phyloP scores from a whole-genome alignment of 2,888 invertebrate species.

The Clanis bilineata region DNA sequence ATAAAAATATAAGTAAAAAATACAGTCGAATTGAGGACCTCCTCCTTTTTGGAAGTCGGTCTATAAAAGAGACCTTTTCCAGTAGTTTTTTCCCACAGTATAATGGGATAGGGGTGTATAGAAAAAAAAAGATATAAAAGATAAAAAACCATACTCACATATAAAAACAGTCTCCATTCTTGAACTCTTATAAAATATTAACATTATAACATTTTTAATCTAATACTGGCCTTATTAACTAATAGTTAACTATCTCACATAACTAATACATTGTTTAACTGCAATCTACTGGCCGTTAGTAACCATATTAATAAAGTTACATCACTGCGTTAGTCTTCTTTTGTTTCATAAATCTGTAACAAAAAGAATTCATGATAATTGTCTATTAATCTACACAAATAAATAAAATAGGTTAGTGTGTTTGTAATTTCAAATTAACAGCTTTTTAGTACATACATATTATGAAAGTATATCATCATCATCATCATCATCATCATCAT shows the following conservation, averaged over 20 bases:
- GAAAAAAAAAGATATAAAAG: not conserved
- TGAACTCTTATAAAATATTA: slow-evolving; percentile 20
- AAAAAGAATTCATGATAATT: not conserved
- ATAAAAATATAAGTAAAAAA: too few species aligned
- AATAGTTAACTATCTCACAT: slow-evolving; percentile 1
- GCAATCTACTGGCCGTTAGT: not conserved
- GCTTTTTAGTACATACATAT: too few species aligned
- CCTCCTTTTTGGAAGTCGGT: too few species aligned
- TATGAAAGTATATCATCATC: too few species aligned
- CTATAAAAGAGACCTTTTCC: too few species aligned
- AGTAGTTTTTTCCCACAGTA: too few species aligned
- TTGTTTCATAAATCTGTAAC: slow-evolving; percentile 19
- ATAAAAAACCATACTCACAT: slow-evolving; percentile 21
- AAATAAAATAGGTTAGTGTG: too few species aligned
- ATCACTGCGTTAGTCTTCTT: slow-evolving; percentile 7
- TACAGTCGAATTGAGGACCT: too few species aligned
- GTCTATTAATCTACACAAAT: too few species aligned
- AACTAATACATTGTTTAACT: not conserved
- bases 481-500: too few species aligned
- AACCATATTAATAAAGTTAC: not conserved
- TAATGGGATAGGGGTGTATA: too few species aligned
- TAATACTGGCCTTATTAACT: slow-evolving; percentile 54
- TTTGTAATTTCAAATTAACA: too few species aligned
- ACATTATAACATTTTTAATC: slow-evolving; percentile 26
- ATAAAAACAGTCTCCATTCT: slow-evolving; percentile 20